Percentiles rank a stretch among this genome's conserved stretches.
Evolutionary conservation across 1,140 invertebrate species (phyloP).

Genomic region (Protaetia brevitarsis): DNA sequence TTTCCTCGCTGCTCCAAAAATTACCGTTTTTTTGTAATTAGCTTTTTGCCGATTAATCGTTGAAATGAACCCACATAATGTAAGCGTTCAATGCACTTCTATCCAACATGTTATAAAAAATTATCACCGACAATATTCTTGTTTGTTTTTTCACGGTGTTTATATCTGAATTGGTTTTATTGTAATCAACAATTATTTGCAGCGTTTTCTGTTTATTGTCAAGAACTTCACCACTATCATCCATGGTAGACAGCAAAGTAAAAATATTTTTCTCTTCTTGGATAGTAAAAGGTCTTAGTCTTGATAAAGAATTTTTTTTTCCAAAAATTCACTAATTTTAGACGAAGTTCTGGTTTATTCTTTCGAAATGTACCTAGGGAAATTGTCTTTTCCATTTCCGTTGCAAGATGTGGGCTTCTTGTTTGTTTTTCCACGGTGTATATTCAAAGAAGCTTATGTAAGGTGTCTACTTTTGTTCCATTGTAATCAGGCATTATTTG

Average conservation of each 20-base stretch:
- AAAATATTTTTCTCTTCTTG: slow-evolving; percentile 23
- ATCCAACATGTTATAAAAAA: slow-evolving; percentile 41
- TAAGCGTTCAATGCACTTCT: no score
- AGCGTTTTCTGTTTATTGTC: slow-evolving; percentile 19
- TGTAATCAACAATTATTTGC: slow-evolving; percentile 25
- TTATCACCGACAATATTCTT: slow-evolving; percentile 34
- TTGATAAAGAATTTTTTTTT: no score
- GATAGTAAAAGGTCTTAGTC: slow-evolving; percentile 13
- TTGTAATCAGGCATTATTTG: no score
- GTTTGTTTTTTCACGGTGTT: slow-evolving; percentile 35
- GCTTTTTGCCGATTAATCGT: slow-evolving; percentile 11
- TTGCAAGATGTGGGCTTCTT: no score
- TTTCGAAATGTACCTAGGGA: no score
- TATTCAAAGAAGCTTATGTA: no score
- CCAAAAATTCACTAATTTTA: no score
- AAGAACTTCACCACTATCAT: slow-evolving; percentile 3
- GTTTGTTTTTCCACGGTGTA: no score
- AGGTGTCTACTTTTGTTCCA: no score
- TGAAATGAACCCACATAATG: slow-evolving; percentile 2
- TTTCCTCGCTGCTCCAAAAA: slow-evolving; percentile 20
- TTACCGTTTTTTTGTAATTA: slow-evolving; percentile 3
- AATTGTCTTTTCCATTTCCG: no score
- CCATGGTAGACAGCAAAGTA: slow-evolving; percentile 23
- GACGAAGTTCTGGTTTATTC: no score
- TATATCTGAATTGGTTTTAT: slow-evolving; percentile 25